Evolutionary conservation across 2,888 invertebrate species (phyloP).

Genomic region (Zelleria hepariella): DNA sequence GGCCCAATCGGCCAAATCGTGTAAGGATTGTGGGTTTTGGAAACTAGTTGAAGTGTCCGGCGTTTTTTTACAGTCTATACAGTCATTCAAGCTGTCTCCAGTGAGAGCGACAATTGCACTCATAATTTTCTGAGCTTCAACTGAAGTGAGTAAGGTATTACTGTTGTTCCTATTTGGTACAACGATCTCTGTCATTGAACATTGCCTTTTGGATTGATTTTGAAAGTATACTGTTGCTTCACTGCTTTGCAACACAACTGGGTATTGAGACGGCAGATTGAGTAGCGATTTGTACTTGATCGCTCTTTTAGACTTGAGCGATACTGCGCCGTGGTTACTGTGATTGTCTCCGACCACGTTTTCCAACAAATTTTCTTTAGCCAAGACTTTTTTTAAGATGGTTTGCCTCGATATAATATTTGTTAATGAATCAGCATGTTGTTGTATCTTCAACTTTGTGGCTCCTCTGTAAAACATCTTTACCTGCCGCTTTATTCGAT

Average conservation of each 20-base stretch:
- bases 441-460: background rate
- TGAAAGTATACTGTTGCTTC: background rate
- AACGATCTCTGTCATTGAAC: background rate
- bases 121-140: background rate
- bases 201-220: background rate
- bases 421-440: background rate
- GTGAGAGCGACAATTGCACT: background rate
- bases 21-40: background rate
- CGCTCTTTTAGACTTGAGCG: background rate
- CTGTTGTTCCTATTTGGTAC: background rate
- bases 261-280: background rate
- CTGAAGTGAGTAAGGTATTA: background rate
- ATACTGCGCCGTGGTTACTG: background rate
- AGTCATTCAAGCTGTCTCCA: background rate
- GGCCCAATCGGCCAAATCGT: background rate
- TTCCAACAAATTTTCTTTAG: background rate
- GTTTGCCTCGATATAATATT: background rate
- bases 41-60: background rate
- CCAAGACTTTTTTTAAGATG: background rate
- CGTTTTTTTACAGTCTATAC: background rate
- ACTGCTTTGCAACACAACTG: background rate
- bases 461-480: background rate
- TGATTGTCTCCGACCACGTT: background rate
- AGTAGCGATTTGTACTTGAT: background rate
- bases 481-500: background rate